Base-by-base conservation (phyloP, 1,140 invertebrate species). In the Philotrypesis tridentata region DNA sequence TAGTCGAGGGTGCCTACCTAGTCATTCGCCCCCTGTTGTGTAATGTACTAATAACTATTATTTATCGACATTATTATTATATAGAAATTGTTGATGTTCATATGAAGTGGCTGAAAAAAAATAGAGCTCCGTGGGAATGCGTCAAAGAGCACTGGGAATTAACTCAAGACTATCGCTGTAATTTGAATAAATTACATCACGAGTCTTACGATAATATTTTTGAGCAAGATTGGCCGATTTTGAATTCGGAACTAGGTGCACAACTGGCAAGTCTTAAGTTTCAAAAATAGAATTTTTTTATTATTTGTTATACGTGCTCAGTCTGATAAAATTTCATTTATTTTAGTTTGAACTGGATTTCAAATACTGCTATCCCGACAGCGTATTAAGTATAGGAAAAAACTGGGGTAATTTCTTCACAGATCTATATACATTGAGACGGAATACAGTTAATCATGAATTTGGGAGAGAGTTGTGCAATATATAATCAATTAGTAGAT, bases 31-130 rank as follows among this genome's bases (percentile, higher is more conserved):
- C n/a, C n/a, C n/a, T n/a, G n/a, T n/a, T n/a, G n/a, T n/a, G n/a
- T n/a, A n/a, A n/a, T n/a, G n/a, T n/a, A n/a, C n/a, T n/a, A n/a
- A n/a, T n/a, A n/a, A n/a, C n/a, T n/a, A n/a, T n/a, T n/a, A n/a
- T n/a, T n/a, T n/a, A n/a, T n/a, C n/a, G n/a, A n/a, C n/a, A n/a
- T n/a, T n/a, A n/a, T 60, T 60, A 60, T 17, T 60, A n/a, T 60
- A 25, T 25, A 65, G 61, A 65, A 6, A 27, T 1, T 27, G 25
- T 27, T 25, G 11, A 25, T n/a, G n/a, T 11, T 27, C 61, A 65
- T 27, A 65, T 65, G 25, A 65, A 65, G 12, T 65, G 61, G 61
- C 61, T 65, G 14, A 27, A 65, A 65, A 65, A 65, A 65, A 65
- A 65, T 27, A 65, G 61, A 65, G 61, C 4, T 9, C 61, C 61